phyloP scores from a whole-genome alignment of 2,113 vertebrate species.

The Empidonax traillii region DNA sequence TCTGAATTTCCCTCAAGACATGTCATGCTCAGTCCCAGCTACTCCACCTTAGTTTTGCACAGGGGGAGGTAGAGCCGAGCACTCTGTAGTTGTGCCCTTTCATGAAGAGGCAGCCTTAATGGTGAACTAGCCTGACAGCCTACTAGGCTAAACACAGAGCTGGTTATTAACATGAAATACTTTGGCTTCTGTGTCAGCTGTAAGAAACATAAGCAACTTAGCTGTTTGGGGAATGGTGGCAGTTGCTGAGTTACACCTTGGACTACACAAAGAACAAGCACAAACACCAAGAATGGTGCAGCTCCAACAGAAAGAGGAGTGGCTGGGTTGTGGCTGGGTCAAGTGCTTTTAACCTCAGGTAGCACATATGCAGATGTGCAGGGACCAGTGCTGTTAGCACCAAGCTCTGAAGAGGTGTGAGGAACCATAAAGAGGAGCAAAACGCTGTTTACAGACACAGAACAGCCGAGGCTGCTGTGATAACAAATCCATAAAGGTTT shows the following conservation, averaged over 20 bases:
- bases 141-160: background rate
- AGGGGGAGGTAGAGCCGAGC: background rate
- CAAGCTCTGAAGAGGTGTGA: background rate
- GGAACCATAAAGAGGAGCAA: background rate
- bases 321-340: background rate
- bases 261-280: background rate
- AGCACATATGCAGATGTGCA: background rate
- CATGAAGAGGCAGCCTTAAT: background rate
- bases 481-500: constrained; percentile 8
- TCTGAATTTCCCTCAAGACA: background rate
- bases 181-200: background rate
- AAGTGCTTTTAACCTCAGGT: background rate
- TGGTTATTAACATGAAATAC: background rate
- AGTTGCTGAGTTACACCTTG: background rate
- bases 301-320: background rate
- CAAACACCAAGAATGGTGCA: background rate
- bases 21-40: fast-evolving
- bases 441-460: background rate
- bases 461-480: background rate
- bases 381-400: background rate
- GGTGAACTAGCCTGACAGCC: background rate
- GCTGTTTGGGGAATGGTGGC: background rate
- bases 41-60: background rate
- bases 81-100: background rate
- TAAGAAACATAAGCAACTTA: background rate